phyloP scores from a whole-genome alignment of 2,797 vertebrate species.

The Phalanger gymnotis region DNA sequence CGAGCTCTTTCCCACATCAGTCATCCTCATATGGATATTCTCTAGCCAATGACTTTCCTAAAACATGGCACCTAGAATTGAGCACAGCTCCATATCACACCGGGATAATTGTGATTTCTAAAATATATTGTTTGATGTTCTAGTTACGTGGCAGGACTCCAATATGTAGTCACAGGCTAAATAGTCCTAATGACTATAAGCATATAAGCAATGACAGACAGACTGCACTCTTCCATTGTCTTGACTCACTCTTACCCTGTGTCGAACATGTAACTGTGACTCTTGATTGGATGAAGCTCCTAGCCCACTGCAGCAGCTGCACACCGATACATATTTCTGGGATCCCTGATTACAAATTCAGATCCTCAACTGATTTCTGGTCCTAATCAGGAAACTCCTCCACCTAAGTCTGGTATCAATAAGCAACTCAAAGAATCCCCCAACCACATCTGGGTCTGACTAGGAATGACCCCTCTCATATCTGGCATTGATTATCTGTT shows the following conservation, averaged over 20 bases:
- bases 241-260: not conserved
- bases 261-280: not conserved
- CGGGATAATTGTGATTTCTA: not conserved
- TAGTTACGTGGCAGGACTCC: not conserved
- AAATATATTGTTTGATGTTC: not conserved
- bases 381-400: not conserved
- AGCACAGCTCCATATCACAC: not conserved
- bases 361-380: not conserved
- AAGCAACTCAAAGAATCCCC: not conserved
- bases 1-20: not conserved
- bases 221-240: not conserved
- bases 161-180: not conserved
- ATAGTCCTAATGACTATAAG: not conserved
- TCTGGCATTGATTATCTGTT: not conserved
- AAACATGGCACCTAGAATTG: not conserved
- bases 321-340: not conserved
- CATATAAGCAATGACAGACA: not conserved
- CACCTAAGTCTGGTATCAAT: not conserved
- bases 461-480: not conserved
- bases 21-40: not conserved
- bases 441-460: not conserved
- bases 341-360: not conserved
- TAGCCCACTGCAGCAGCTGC: not conserved
- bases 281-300: not conserved
- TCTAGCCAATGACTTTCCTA: not conserved